These are phyloP conservation scores for Scaeva pyrastri DNA, from an alignment of 2,888 invertebrate genomes.

Conservation along the genomic window DNA sequence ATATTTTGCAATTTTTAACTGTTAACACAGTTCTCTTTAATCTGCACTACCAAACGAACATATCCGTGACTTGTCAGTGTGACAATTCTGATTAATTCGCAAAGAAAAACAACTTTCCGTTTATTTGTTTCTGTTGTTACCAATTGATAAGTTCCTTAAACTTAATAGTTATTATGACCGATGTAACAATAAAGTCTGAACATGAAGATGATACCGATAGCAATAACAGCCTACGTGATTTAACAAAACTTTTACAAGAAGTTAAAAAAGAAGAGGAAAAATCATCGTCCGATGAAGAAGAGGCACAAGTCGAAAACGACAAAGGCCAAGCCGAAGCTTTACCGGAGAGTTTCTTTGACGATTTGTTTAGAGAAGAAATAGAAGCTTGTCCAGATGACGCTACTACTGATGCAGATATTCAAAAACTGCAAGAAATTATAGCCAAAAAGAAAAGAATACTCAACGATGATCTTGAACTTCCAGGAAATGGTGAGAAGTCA, in stretches of 20 bases:
- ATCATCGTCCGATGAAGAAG: neutral
- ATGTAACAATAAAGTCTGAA: constrained; percentile 41
- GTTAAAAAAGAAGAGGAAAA: constrained; percentile 46
- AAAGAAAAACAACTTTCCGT: too few species aligned
- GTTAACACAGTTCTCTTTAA: too few species aligned
- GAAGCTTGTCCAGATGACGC: neutral
- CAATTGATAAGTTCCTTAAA: neutral
- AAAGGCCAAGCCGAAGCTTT: neutral
- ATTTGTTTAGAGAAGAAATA: constrained; percentile 16
- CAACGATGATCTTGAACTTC: neutral
- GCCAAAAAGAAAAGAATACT: constrained; percentile 41
- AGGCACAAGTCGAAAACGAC: neutral
- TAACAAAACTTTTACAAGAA: constrained; percentile 37
- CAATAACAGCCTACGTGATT: neutral
- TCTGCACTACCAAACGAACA: too few species aligned
- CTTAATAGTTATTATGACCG: constrained; percentile 29
- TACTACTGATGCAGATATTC: constrained; percentile 25
- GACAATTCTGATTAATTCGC: too few species aligned
- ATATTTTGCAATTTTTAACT: too few species aligned
- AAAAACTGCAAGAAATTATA: constrained; percentile 33
- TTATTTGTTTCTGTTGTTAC: too few species aligned
- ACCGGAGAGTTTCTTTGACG: constrained; percentile 23
- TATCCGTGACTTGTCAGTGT: too few species aligned
- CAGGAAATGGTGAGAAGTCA: too few species aligned
- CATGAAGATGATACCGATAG: neutral